Evolutionary conservation across 2,888 invertebrate genomes (phyloP), one percentile per base, ranked within the genome.

Genomic region (Macaria notata): DNA sequence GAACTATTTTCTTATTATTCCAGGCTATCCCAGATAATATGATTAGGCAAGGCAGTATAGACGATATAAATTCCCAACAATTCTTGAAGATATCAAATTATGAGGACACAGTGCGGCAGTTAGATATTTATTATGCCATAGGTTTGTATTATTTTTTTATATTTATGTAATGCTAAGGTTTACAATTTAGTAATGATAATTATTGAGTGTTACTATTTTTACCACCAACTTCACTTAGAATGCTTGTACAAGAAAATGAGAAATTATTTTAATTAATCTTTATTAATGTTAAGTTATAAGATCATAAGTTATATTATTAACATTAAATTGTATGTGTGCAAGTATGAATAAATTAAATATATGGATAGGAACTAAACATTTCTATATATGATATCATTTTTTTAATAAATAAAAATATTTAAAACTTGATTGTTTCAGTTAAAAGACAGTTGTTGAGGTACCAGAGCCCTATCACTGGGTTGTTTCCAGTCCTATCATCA

Each of bases 61-160:
- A 96, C 72, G 96, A 96, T 68, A 93, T 95, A 58, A 95, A 95
- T 84, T 91, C 95, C 48, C 96, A 96, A 75, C 95, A 95, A 81
- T 96, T 95, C 81, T 83, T 96, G 41, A 96, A 96, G 88, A 94
- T 95, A 51, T 95, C 95, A 7, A 97, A 96, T 78, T 98, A 98
- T 89, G 97, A 97, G 84, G 97, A 97, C 71, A 97, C 97, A 4
- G 96, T 98, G 0, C 93, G 95, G 65, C 97, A 98, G 79, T 89
- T 98, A 60, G 98, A 98, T 86, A 95, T 96, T 73, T 98, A 97
- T 83, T 98, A 98, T 94, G 97, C 97, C 72, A 96, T 97, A 73
- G 97, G 98, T 98, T 91, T 86, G 87, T 96, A 89, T 8, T 8
- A n/a, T 38, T 38, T 38, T 8, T 38, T 39, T 46, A 9, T 42